These are phyloP conservation scores for Chironomus tentans DNA, from an alignment of 2,888 invertebrate genomes.

Conservation along the genomic window DNA sequence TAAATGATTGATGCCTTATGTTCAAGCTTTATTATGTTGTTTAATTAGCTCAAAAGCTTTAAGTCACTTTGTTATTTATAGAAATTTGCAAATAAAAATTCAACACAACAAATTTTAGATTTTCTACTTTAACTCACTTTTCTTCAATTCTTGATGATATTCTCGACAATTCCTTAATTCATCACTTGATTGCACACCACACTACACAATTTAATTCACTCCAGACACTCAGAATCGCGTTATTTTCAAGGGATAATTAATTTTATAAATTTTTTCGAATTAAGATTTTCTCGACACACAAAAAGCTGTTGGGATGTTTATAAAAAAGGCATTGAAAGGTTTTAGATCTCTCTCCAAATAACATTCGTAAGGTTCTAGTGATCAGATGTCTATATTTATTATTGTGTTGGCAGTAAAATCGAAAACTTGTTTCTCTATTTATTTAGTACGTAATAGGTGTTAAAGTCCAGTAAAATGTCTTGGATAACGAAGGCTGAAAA, in stretches of 20 bases:
- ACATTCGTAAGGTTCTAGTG: no score
- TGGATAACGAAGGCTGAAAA: conserved; percentile 69
- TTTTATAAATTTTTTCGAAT: not conserved
- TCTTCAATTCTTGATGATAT: not conserved
- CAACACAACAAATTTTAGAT: not conserved
- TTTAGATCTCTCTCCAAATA: no score
- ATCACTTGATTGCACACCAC: not conserved
- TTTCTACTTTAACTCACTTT: not conserved
- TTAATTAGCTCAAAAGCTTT: not conserved
- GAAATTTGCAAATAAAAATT: no score
- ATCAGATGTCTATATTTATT: no score
- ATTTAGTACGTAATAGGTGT: no score
- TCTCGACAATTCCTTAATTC: not conserved
- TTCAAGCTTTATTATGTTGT: no score
- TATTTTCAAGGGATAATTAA: not conserved
- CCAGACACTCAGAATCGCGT: not conserved
- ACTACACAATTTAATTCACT: not conserved
- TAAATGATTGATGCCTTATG: no score
- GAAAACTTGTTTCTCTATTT: no score
- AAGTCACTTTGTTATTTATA: not conserved
- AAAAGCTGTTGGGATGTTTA: no score
- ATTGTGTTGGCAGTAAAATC: no score
- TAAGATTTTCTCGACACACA: no score
- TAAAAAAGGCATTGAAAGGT: no score
- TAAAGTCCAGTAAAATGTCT: conserved; percentile 45